Evolutionary conservation across 2,113 vertebrate species (phyloP).

Genomic region (Scartelaos histophorus): DNA sequence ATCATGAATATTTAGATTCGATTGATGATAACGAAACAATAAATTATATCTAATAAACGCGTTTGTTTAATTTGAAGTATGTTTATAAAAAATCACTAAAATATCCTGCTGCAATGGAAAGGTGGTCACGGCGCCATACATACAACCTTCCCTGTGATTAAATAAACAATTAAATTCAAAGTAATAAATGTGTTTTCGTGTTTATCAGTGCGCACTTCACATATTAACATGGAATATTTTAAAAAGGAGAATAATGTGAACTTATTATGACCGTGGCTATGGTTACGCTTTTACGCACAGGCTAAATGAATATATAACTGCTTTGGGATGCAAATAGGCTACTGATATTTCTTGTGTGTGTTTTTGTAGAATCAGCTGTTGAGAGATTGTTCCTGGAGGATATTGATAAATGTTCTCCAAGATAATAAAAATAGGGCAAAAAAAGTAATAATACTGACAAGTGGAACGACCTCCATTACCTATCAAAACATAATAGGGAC

Average conservation of each 20-base stretch:
- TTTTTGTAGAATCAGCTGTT: background rate
- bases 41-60: too few relatives aligned
- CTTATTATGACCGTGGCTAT: background rate
- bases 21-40: too few relatives aligned
- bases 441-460: conserved; percentile 15
- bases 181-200: background rate
- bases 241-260: background rate
- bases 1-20: background rate
- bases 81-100: too few relatives aligned
- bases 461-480: conserved; percentile 3
- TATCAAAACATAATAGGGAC: background rate
- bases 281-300: conserved; percentile 1
- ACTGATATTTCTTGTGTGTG: background rate
- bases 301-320: background rate
- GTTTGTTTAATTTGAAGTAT: too few relatives aligned
- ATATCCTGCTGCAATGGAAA: too few relatives aligned
- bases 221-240: background rate
- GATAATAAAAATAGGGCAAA: background rate
- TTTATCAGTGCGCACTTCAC: background rate
- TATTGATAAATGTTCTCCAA: background rate
- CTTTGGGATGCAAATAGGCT: background rate
- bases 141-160: too few relatives aligned
- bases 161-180: too few relatives aligned
- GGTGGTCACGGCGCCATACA: too few relatives aligned
- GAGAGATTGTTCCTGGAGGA: background rate